phyloP scores from a whole-genome alignment of 2,888 invertebrate species.

The Geophilus truncorum region DNA sequence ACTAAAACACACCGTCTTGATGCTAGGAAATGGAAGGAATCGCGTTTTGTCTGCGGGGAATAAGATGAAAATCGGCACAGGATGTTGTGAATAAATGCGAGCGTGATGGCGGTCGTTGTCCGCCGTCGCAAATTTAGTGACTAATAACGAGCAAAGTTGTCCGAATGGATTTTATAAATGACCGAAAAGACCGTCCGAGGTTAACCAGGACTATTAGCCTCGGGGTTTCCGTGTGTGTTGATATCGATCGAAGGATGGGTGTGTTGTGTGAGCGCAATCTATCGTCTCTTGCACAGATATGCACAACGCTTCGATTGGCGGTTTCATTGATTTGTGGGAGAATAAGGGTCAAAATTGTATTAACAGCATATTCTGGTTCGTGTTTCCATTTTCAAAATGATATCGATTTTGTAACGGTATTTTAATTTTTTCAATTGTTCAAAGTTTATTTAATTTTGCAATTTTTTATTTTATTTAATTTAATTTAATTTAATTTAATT shows the following conservation, averaged over 20 bases:
- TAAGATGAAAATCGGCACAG: neutral
- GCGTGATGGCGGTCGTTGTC: neutral
- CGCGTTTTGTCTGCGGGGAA: neutral
- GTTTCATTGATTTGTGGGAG: neutral
- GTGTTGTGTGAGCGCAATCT: neutral
- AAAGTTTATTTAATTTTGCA: too few relatives aligned
- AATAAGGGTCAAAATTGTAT: neutral
- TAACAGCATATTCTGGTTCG: neutral
- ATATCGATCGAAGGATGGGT: neutral
- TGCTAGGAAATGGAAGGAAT: neutral
- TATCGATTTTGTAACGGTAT: too few relatives aligned
- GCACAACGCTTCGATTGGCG: too few relatives aligned
- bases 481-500: slow-evolving; percentile 10
- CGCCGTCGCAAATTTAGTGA: neutral
- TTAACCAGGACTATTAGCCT: slow-evolving; percentile 11
- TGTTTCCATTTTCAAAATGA: too few relatives aligned
- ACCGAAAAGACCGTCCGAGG: slow-evolving; percentile 3
- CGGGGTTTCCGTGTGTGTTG: neutral
- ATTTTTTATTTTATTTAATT: neutral
- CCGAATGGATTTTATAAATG: slow-evolving; percentile 17
- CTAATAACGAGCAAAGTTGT: slow-evolving; percentile 1
- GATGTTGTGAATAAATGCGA: neutral
- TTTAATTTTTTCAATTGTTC: too few relatives aligned
- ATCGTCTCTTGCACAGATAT: neutral
- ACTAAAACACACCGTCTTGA: neutral